Base-by-base conservation (phyloP, 2,888 invertebrate genomes). In the Tanytarsus gracilentus region DNA sequence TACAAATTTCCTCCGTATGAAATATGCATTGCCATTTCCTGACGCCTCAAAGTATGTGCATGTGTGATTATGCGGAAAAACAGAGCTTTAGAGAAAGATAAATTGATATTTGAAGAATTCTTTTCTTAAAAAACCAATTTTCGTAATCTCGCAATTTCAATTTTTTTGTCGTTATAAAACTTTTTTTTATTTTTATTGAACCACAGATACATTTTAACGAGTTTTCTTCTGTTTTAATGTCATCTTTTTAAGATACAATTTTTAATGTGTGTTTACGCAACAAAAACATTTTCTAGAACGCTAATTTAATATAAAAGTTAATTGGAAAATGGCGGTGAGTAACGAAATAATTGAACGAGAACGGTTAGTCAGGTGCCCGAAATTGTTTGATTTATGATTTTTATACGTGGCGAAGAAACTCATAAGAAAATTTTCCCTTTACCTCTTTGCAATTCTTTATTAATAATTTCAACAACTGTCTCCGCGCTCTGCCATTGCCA, bases 121-220 rank as follows among this genome's bases (percentile, higher is more conserved):
- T n/a, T n/a, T n/a, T n/a, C n/a, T n/a, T n/a, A n/a, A n/a, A n/a
- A n/a, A n/a, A n/a, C n/a, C n/a, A n/a, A n/a, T n/a, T n/a, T n/a
- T n/a, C n/a, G n/a, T n/a, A 14, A 33, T 11, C 21, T 18, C 16
- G 18, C 6, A 11, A 44, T 48, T 48, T 33, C 23, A 36, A 26
- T 36, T 21, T 6, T 33, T 30, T 53, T 53, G 14, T 30, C 23
- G 8, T 9, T 51, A 16, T 61, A 50, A 44, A 44, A 50, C 53
- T 61, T 62, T 33, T 30, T 39, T 52, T n/a, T n/a, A n/a, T n/a
- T n/a, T 63, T 65, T 50, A 14, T 64, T 64, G 63, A 65, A 65
- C 65, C 65, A 65, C 65, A 65, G 65, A 65, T 65, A 65, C 64
- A 65, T 65, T 65, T 65, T 64, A 65, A 65, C 65, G 65, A 65